A percentile compares a stretch with the other conserved stretches of the same genome.
These are phyloP conservation scores for Enteromius radiatus DNA, from an alignment of 2,797 vertebrate genomes.

Conservation along the genomic window DNA sequence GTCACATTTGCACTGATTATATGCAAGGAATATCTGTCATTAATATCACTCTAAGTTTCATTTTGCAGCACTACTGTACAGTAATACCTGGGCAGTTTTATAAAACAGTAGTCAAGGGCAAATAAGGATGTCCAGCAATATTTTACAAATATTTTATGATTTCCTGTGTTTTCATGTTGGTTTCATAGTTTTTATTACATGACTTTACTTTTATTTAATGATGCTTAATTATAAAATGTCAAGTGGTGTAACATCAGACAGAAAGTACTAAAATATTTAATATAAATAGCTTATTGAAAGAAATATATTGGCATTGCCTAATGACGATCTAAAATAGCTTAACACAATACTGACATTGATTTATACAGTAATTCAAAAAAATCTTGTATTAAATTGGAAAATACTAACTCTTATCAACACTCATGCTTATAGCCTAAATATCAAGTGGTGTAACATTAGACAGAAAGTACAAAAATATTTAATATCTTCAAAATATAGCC, in stretches of 20 bases:
- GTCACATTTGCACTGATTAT: background rate
- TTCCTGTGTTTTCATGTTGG: background rate
- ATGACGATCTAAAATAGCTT: background rate
- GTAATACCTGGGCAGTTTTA: background rate
- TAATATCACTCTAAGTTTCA: background rate
- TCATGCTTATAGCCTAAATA: background rate
- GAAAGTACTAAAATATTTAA: background rate
- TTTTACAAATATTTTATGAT: background rate
- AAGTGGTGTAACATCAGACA: background rate
- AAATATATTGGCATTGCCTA: background rate
- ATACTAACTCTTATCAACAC: background rate
- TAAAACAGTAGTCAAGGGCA: background rate
- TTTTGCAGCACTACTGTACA: background rate
- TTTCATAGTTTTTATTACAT: background rate
- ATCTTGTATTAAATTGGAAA: background rate
- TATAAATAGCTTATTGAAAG: background rate
- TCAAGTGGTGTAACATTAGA: background rate
- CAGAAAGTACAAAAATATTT: too few relatives aligned
- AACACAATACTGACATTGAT: background rate
- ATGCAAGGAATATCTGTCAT: background rate
- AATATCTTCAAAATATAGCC: too few relatives aligned
- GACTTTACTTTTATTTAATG: background rate
- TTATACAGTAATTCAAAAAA: background rate
- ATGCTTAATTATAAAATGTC: background rate
- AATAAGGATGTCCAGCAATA: background rate